A percentile compares a stretch with the other conserved stretches of the same genome.
phyloP scores from a whole-genome alignment of 2,888 invertebrate genomes.

The Morinoia aosen region DNA sequence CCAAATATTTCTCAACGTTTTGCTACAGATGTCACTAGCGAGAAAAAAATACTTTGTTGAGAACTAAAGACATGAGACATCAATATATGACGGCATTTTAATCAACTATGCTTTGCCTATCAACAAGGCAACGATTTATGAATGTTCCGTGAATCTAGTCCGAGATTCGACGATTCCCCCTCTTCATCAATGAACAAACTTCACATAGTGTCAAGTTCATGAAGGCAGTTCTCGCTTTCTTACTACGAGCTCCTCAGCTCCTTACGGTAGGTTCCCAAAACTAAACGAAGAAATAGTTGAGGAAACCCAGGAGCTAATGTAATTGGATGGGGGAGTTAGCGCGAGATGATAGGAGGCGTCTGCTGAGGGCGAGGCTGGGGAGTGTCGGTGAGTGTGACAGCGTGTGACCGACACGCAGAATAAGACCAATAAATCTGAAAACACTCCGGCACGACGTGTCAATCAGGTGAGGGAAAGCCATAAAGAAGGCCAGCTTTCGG shows the following conservation, averaged over 20 bases:
- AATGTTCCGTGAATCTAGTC: too few relatives aligned
- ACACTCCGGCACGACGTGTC: slow-evolving; percentile 37
- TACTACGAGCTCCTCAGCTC: background rate
- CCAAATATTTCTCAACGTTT: too few relatives aligned
- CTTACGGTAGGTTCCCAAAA: background rate
- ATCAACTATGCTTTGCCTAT: too few relatives aligned
- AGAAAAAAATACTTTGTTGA: too few relatives aligned
- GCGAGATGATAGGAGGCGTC: slow-evolving; percentile 22
- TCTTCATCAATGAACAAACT: too few relatives aligned
- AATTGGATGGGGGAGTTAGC: background rate
- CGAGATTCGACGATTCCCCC: too few relatives aligned
- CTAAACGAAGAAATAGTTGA: background rate
- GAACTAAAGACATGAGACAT: too few relatives aligned
- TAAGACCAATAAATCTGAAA: slow-evolving; percentile 48
- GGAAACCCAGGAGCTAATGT: background rate
- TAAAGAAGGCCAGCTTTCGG: slow-evolving; percentile 31
- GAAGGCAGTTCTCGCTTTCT: background rate
- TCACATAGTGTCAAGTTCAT: background rate
- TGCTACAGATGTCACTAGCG: too few relatives aligned
- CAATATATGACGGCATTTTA: too few relatives aligned
- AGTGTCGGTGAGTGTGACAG: slow-evolving; percentile 48
- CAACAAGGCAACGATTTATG: too few relatives aligned
- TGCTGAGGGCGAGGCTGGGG: background rate
- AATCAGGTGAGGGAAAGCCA: slow-evolving; percentile 40
- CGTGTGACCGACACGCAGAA: slow-evolving; percentile 50